phyloP scores from a whole-genome alignment of 1,140 invertebrate species.

The Solen grandis region DNA sequence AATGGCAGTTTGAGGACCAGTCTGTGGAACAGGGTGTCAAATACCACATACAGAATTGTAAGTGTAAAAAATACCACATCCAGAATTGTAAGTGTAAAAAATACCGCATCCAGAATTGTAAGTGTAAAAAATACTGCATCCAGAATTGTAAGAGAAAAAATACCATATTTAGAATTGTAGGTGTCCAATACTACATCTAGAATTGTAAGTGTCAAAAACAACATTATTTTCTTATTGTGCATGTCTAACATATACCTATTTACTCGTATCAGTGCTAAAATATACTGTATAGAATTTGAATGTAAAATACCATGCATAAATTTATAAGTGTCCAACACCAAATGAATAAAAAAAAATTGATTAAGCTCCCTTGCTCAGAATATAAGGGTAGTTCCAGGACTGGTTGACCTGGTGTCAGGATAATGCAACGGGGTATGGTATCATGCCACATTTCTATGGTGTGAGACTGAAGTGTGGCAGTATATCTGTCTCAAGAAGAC shows the following conservation, averaged over 20 bases:
- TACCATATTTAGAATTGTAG: conserved; percentile 67
- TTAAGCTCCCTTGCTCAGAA: neutral
- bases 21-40: conserved; percentile 32
- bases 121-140: conserved; percentile 61
- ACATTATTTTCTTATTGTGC: too few relatives aligned
- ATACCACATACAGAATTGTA: conserved; percentile 66
- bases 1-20: conserved; percentile 74
- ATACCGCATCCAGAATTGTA: conserved; percentile 66
- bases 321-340: conserved; percentile 66
- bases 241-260: conserved; percentile 62
- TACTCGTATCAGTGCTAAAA: conserved; percentile 62
- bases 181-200: conserved; percentile 60
- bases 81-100: conserved; percentile 63
- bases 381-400: too few relatives aligned
- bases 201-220: conserved; percentile 62
- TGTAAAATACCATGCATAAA: conserved; percentile 64
- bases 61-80: conserved; percentile 61
- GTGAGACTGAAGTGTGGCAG: too few relatives aligned
- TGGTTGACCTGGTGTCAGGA: too few relatives aligned
- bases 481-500: too few relatives aligned
- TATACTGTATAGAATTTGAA: too few relatives aligned
- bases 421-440: too few relatives aligned
- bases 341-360: too few relatives aligned
- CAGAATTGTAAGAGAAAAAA: conserved; percentile 63
- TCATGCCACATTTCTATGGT: too few relatives aligned